Percentiles rank a stretch among this genome's conserved stretches.
Conservation (phyloP, 2,113 vertebrate genomes). For the Haemorhous mexicanus region DNA sequence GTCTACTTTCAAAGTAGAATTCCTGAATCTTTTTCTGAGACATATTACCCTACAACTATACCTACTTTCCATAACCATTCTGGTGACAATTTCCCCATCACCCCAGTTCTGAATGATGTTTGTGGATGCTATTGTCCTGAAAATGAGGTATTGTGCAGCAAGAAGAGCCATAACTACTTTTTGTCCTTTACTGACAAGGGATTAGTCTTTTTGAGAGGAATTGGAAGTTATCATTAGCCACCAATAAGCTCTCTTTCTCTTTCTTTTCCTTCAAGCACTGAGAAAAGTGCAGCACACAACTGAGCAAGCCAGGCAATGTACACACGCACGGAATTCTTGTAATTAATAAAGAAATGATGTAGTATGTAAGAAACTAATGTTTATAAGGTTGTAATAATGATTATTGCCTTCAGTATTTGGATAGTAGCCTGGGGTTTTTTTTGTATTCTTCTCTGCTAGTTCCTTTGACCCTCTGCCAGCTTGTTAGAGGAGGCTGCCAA, state of each 20-base stretch:
- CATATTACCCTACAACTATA: neutral
- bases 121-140: neutral
- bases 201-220: neutral
- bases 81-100: neutral
- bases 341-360: neutral
- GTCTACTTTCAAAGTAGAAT: neutral
- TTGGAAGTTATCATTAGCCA: neutral
- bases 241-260: neutral
- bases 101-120: neutral
- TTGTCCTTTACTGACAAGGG: neutral
- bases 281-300: neutral
- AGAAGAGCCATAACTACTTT: neutral
- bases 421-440: neutral
- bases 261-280: neutral
- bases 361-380: neutral
- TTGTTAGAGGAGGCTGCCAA: neutral
- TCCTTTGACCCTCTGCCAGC: neutral
- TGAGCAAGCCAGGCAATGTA: neutral
- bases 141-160: neutral
- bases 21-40: neutral
- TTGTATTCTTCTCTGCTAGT: neutral
- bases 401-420: neutral
- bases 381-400: neutral
- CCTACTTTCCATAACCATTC: neutral
- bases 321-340: fast-evolving